Conservation (phyloP, 2,888 invertebrate species). For the Cantharis nigra region DNA sequence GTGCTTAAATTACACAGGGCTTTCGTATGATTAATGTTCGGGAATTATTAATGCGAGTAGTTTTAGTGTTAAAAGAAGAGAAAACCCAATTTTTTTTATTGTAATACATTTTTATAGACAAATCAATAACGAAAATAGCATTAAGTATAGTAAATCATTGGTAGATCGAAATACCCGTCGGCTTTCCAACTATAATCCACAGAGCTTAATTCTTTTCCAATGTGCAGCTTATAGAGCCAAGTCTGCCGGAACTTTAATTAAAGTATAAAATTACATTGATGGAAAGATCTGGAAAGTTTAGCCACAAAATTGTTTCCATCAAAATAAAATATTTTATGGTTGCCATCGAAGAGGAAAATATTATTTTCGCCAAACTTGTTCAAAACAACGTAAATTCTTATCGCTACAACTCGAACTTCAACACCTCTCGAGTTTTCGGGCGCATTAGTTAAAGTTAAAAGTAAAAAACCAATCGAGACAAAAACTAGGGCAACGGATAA, state of each 20-base stretch:
- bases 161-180: slow-evolving; percentile 46
- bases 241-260: slow-evolving; percentile 47
- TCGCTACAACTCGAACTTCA: background rate
- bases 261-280: slow-evolving; percentile 36
- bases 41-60: background rate
- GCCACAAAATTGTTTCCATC: slow-evolving; percentile 17
- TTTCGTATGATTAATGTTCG: background rate
- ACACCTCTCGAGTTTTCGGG: slow-evolving; percentile 7
- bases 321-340: slow-evolving; percentile 4
- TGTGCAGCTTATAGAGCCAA: slow-evolving; percentile 42
- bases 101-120: background rate
- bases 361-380: background rate
- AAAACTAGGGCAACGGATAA: slow-evolving; percentile 9
- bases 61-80: background rate
- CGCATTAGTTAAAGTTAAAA: slow-evolving; percentile 7
- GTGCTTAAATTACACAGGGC: background rate
- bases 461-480: slow-evolving; percentile 1
- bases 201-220: slow-evolving; percentile 45
- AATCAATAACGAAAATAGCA: slow-evolving; percentile 20
- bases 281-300: slow-evolving; percentile 21
- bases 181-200: slow-evolving; percentile 47
- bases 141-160: slow-evolving; percentile 24
- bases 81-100: background rate
- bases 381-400: background rate
- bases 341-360: background rate